A percentile compares a stretch with the other conserved stretches of the same genome.
These are phyloP conservation scores for Drosophila niveifrons DNA, from an alignment of 2,888 invertebrate genomes.

Conservation along the genomic window DNA sequence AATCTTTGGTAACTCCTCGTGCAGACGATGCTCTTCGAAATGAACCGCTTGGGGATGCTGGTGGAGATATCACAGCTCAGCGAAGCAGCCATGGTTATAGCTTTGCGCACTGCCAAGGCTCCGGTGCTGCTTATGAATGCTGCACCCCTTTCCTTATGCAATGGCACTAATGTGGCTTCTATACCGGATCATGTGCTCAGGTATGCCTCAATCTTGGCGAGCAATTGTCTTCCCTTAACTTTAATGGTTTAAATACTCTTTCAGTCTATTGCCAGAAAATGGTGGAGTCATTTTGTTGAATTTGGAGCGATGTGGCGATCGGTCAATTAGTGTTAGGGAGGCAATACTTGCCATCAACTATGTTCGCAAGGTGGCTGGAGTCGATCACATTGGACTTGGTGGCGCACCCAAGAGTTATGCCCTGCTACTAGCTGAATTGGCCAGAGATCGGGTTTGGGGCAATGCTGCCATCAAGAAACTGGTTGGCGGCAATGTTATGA, in stretches of 20 bases:
- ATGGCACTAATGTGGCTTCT: constrained; percentile 89
- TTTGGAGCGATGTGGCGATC: constrained; percentile 86
- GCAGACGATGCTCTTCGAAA: constrained; percentile 88
- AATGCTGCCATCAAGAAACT: constrained; percentile 87
- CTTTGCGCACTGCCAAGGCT: constrained; percentile 87
- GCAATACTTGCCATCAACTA: constrained; percentile 88
- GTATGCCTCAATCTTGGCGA: constrained; percentile 45
- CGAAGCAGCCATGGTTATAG: constrained; percentile 88
- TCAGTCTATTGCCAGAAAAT: constrained; percentile 85
- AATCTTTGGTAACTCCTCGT: background rate
- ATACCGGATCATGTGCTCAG: constrained; percentile 94
- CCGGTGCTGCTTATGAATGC: constrained; percentile 90
- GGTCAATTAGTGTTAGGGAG: constrained; percentile 83
- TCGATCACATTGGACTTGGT: constrained; percentile 89
- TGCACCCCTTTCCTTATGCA: constrained; percentile 88
- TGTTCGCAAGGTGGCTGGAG: constrained; percentile 88
- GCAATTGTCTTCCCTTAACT: background rate
- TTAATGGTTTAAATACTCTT: background rate
- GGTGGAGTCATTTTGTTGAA: constrained; percentile 89
- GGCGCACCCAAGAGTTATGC: constrained; percentile 87
- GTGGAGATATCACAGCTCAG: constrained; percentile 89
- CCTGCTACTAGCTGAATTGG: constrained; percentile 87
- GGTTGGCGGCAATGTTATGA: constrained; percentile 87
- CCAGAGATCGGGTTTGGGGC: constrained; percentile 87
- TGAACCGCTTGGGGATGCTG: constrained; percentile 90